Conservation (phyloP, 2,797 vertebrate species). For the Gallirallus australis region DNA sequence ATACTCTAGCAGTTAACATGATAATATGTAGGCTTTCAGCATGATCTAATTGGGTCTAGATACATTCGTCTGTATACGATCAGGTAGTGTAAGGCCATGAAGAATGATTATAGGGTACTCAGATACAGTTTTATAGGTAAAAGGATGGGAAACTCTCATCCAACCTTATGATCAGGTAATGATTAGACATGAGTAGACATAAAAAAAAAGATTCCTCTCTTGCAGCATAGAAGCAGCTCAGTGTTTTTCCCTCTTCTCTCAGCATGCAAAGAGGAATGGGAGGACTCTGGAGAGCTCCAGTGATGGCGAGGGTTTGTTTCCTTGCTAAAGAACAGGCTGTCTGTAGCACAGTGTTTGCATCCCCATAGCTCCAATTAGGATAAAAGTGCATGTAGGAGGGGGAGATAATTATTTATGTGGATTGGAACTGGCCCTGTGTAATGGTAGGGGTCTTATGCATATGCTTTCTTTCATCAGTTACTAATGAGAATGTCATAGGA, state of each 20-base stretch:
- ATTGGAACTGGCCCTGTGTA: not conserved
- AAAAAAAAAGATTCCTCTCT: not conserved
- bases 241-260: not conserved
- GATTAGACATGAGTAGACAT: not conserved
- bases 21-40: not conserved
- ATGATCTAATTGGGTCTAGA: not conserved
- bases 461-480: not conserved
- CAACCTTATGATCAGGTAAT: not conserved
- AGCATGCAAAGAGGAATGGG: rapidly evolving
- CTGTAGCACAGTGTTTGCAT: not conserved
- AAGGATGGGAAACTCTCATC: not conserved
- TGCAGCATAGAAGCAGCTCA: not conserved
- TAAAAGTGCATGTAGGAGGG: not conserved
- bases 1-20: not conserved
- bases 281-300: not conserved
- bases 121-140: not conserved
- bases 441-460: not conserved
- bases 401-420: not conserved
- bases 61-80: not conserved
- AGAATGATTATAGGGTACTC: not conserved
- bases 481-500: not conserved
- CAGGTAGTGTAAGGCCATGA: not conserved
- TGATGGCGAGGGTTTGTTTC: not conserved
- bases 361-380: not conserved
- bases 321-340: not conserved